Evolutionary conservation across 2,888 invertebrate genomes (phyloP).

Genomic region (Lasioglossum figueresi): DNA sequence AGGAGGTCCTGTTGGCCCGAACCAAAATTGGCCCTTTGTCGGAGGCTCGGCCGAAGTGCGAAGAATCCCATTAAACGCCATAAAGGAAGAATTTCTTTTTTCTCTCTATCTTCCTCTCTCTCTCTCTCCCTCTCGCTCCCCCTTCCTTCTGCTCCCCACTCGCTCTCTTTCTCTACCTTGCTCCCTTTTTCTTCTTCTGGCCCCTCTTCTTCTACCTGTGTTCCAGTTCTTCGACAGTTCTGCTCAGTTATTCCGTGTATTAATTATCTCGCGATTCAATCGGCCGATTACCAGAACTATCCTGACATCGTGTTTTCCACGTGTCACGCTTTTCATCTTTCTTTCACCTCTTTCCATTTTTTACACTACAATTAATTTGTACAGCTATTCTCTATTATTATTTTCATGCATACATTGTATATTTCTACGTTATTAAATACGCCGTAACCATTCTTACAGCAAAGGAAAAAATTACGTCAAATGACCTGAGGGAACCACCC

Average conservation of each 20-base stretch:
- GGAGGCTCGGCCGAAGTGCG: constrained; percentile 54
- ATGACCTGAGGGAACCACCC: too few species aligned
- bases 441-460: too few species aligned
- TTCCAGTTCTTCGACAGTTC: constrained; percentile 27
- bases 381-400: background rate
- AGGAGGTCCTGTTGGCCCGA: constrained; percentile 54
- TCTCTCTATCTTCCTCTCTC: background rate
- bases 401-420: too few species aligned
- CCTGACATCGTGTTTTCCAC: background rate
- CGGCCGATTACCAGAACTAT: constrained; percentile 14
- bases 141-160: background rate
- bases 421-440: too few species aligned
- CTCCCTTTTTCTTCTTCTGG: background rate
- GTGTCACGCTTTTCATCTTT: background rate
- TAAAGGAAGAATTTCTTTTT: constrained; percentile 55
- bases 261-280: constrained; percentile 40
- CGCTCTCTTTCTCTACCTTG: background rate
- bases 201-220: background rate
- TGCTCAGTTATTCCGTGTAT: constrained; percentile 36
- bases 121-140: background rate
- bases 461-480: too few species aligned
- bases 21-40: constrained; percentile 61
- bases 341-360: background rate
- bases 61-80: constrained; percentile 63
- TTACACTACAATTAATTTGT: background rate